phyloP scores from a whole-genome alignment of 1,140 invertebrate species.

The Dreissena polymorpha region DNA sequence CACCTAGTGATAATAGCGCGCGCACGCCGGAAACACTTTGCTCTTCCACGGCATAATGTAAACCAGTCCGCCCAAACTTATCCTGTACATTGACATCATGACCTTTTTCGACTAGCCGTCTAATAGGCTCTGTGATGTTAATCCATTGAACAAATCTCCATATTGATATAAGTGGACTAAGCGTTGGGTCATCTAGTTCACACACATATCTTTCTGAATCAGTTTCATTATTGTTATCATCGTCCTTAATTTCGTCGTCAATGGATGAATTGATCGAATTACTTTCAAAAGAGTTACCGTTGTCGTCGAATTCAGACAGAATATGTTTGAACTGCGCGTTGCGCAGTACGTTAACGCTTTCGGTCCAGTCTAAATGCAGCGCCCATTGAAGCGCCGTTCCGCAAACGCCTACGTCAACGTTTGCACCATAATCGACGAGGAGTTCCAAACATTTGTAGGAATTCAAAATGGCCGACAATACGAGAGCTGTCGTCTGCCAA shows the following conservation, averaged over 20 bases:
- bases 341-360: constrained; percentile 29
- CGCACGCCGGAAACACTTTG: constrained; percentile 41
- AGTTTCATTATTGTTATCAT: neutral
- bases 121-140: constrained; percentile 35
- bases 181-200: neutral
- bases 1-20: constrained; percentile 43
- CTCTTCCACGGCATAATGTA: constrained; percentile 50
- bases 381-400: constrained; percentile 48
- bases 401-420: constrained; percentile 18
- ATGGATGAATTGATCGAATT: neutral
- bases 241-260: neutral
- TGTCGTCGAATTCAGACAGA: constrained; percentile 3
- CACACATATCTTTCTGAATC: neutral
- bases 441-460: constrained; percentile 44
- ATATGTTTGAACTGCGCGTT: constrained; percentile 42
- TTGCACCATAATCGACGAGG: constrained; percentile 44
- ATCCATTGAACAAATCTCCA: constrained; percentile 54
- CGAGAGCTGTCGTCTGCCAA: constrained; percentile 29
- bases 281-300: neutral
- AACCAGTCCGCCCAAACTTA: constrained; percentile 23
- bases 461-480: constrained; percentile 40
- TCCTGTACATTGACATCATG: constrained; percentile 38
- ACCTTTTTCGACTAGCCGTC: constrained; percentile 13
- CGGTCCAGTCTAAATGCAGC: constrained; percentile 20
- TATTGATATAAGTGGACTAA: constrained; percentile 33